These are phyloP conservation scores for Ormyrus pomaceus DNA, from an alignment of 2,888 invertebrate genomes.

Conservation along the genomic window DNA sequence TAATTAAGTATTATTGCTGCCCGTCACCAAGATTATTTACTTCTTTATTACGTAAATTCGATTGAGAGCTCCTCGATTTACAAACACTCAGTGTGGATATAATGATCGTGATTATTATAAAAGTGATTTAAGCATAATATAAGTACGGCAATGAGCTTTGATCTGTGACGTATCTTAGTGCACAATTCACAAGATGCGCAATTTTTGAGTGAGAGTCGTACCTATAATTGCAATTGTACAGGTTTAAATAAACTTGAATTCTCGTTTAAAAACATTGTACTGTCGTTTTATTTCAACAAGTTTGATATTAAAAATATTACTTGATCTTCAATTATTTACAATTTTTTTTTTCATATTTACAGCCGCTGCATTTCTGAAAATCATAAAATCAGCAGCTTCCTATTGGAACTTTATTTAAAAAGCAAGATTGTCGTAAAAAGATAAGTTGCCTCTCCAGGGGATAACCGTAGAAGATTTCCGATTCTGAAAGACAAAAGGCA, in stretches of 20 bases:
- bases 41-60: too few relatives aligned
- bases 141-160: neutral
- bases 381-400: neutral
- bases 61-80: too few relatives aligned
- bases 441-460: constrained; percentile 61
- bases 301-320: constrained; percentile 12
- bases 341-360: neutral
- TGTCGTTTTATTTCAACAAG: neutral
- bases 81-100: too few relatives aligned
- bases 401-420: constrained; percentile 4
- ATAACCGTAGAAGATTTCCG: constrained; percentile 50
- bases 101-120: neutral
- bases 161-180: neutral
- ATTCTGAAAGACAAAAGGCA: constrained; percentile 52
- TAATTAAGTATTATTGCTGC: neutral
- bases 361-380: neutral
- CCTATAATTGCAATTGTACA: constrained; percentile 36
- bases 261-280: constrained; percentile 16
- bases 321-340: constrained; percentile 3
- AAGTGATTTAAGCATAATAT: too few relatives aligned
- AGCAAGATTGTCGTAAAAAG: constrained; percentile 53
- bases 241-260: constrained; percentile 37
- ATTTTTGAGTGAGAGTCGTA: constrained; percentile 10
- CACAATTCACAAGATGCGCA: neutral
- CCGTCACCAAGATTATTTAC: constrained; percentile 2